Evolutionary conservation across 2,888 invertebrate genomes (phyloP), one percentile per base, ranked within the genome.

Genomic region (Elgonia sp.): DNA sequence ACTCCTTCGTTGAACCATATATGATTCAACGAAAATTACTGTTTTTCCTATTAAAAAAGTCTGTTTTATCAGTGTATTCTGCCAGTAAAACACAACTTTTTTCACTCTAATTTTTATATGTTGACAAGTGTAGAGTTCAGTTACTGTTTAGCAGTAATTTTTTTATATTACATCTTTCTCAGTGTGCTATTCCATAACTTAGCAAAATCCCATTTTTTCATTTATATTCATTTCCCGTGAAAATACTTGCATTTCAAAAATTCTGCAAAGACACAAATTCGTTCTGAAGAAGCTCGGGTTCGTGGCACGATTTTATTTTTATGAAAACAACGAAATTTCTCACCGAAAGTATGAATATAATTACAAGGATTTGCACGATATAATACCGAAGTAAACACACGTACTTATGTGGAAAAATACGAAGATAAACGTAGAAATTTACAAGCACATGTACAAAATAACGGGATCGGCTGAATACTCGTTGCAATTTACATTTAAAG

Each of bases 401-500:
- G 70, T 40, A 80, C 50, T 80, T 73, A 50, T 55, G 29, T 60
- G 18, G 53, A 75, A 83, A 83, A 83, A 83, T 75, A 67, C 18
- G 39, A 46, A 67, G 40, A 65, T 82, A 75, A 83, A 67, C 60
- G 75, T 37, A 16, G 46, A 42, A 60, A 83, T 75, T 75, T 72
- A 75, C 75, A 75, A 75, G 76, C 55, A 75, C 63, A 42, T 53
- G 73, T 65, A 55, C 40, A 60, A 29, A 67, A 83, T 83, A 60
- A 75, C 57, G 60, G 12, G 75, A 75, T 67, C 67, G 73, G 75
- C 39, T 37, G 57, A 82, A 82, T 63, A 12, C n/a, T 37, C 53
- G 63, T 37, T 6, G 40, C 81, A 65, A 83, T 83, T 83, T 83
- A 67, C 83, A 83, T 75, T 73, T 75, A 83, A 83, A 83, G 82